These are phyloP conservation scores for Argynnis bischoffii DNA, from an alignment of 2,888 invertebrate genomes.

Conservation along the genomic window DNA sequence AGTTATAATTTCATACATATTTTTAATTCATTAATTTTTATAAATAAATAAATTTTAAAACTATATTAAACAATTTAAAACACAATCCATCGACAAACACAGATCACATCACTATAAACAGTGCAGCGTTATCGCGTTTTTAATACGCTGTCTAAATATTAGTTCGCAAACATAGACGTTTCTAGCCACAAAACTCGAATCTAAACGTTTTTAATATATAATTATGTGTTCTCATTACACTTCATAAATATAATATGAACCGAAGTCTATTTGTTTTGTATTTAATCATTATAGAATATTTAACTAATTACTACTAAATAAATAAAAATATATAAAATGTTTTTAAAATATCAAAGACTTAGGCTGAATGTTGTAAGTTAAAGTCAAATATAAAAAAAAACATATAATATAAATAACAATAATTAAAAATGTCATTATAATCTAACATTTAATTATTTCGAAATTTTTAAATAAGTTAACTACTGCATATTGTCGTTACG, in stretches of 20 bases:
- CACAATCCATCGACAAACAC: slow-evolving; percentile 21
- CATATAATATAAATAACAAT: too few species aligned
- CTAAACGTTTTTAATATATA: slow-evolving; percentile 33
- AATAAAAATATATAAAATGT: too few species aligned
- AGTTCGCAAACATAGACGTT: slow-evolving; percentile 58
- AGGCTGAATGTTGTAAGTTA: too few species aligned
- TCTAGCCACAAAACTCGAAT: slow-evolving; percentile 41
- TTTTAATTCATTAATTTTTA: too few species aligned
- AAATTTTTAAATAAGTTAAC: too few species aligned
- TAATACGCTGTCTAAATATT: slow-evolving; percentile 63
- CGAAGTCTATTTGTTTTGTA: not conserved
- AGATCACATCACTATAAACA: slow-evolving; percentile 52
- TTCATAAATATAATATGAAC: not conserved
- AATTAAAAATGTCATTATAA: too few species aligned
- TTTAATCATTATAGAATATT: too few species aligned
- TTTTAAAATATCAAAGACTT: too few species aligned
- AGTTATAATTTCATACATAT: not conserved
- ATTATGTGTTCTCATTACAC: slow-evolving; percentile 5
- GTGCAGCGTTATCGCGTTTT: slow-evolving; percentile 72
- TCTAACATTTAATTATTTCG: too few species aligned
- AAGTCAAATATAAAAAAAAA: too few species aligned
- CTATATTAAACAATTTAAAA: slow-evolving; percentile 25
- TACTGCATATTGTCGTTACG: too few species aligned
- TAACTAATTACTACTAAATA: too few species aligned
- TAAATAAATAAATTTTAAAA: not conserved